Conservation (phyloP, 2,113 vertebrate species). For the Ophthalmolycus amberensis region DNA sequence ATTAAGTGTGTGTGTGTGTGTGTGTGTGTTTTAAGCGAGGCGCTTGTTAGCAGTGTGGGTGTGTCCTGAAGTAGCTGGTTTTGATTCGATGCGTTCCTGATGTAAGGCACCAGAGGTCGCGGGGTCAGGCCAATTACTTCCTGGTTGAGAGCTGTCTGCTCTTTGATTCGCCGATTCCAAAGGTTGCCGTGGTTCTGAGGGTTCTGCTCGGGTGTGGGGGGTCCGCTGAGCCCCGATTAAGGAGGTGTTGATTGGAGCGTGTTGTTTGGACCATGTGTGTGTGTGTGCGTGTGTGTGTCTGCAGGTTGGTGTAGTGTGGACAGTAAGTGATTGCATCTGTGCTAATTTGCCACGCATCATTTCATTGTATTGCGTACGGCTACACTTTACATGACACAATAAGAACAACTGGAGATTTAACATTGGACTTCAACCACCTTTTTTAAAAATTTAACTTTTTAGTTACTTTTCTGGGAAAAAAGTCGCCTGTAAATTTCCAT, state of each 20-base stretch:
- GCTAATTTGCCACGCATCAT: slow-evolving; percentile 43
- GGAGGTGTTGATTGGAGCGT: slow-evolving; percentile 94
- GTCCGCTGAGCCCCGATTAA: slow-evolving; percentile 86
- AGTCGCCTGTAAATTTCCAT: too few species aligned
- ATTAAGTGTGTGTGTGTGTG: slow-evolving; percentile 43
- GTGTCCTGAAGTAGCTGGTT: slow-evolving; percentile 86
- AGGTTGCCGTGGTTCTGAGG: slow-evolving; percentile 74
- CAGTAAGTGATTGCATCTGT: slow-evolving; percentile 28
- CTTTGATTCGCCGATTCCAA: slow-evolving; percentile 97
- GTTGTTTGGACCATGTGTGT: slow-evolving; percentile 69
- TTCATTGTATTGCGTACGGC: neutral
- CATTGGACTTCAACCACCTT: neutral
- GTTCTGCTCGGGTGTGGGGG: slow-evolving; percentile 82
- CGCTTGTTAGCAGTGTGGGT: slow-evolving; percentile 98
- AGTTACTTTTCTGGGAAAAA: too few species aligned
- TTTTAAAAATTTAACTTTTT: neutral
- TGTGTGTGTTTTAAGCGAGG: slow-evolving; percentile 51
- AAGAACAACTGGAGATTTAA: neutral
- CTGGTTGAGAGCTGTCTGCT: slow-evolving; percentile 85
- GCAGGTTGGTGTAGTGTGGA: slow-evolving; percentile 3
- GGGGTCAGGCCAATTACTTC: slow-evolving; percentile 98
- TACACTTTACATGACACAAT: neutral
- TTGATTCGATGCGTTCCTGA: slow-evolving; percentile 85
- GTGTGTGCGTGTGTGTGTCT: neutral
- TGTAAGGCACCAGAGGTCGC: slow-evolving; percentile 91